A percentile compares a stretch with the other conserved stretches of the same genome.
phyloP scores from a whole-genome alignment of 2,888 invertebrate species.

The Mythimna loreyi region DNA sequence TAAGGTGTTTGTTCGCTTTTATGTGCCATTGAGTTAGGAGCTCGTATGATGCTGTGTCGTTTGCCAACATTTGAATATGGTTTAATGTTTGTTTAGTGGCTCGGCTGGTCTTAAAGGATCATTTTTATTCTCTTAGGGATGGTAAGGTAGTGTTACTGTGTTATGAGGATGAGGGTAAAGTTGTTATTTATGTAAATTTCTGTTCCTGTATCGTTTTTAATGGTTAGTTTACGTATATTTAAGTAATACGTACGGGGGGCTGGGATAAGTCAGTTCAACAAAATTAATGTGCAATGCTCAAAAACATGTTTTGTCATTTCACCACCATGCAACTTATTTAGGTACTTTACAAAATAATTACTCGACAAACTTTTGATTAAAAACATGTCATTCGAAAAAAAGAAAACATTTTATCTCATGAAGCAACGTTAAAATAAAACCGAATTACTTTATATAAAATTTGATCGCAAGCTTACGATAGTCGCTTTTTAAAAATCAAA shows the following conservation, averaged over 20 bases:
- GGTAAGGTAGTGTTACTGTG: neutral
- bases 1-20: constrained; percentile 68
- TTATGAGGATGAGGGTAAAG: neutral
- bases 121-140: constrained; percentile 13
- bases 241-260: too few relatives aligned
- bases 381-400: neutral
- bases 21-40: constrained; percentile 56
- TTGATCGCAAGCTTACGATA: too few relatives aligned
- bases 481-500: too few relatives aligned
- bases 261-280: neutral
- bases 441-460: too few relatives aligned
- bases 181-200: neutral
- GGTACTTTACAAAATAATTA: neutral
- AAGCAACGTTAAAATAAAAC: neutral
- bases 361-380: neutral
- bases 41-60: constrained; percentile 36
- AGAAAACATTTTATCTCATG: neutral
- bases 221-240: neutral
- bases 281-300: too few relatives aligned
- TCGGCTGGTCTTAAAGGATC: constrained; percentile 11
- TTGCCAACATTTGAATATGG: constrained; percentile 30
- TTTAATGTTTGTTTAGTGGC: constrained; percentile 37
- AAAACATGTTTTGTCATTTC: neutral
- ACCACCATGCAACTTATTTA: too few relatives aligned
- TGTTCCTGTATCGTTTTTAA: neutral